Evolutionary conservation across 2,888 invertebrate species (phyloP).

Genomic region (Drosophila mimetica): DNA sequence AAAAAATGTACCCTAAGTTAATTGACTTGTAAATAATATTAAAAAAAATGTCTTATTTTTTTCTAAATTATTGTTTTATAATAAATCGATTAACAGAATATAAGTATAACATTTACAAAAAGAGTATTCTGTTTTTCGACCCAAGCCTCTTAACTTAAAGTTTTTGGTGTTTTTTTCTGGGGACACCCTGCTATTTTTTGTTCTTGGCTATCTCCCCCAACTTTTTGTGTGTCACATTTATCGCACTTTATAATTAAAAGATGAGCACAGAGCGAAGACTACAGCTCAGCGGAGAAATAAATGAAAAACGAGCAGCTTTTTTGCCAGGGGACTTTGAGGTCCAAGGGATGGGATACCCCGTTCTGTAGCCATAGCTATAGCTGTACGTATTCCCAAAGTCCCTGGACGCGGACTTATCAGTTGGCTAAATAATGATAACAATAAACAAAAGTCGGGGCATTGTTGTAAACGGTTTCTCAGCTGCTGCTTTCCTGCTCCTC

Average conservation of each 20-base stretch:
- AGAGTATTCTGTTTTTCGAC: constrained; percentile 7
- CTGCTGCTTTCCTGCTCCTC: constrained; percentile 4
- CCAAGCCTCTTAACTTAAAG: background rate
- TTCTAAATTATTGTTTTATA: too few species aligned
- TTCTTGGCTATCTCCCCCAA: constrained; percentile 24
- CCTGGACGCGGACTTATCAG: constrained; percentile 59
- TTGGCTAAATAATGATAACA: constrained; percentile 80
- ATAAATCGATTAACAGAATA: too few species aligned
- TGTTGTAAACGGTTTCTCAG: constrained; percentile 61
- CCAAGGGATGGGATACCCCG: constrained; percentile 9
- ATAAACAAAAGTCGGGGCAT: constrained; percentile 71
- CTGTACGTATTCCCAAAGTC: background rate
- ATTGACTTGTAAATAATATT: too few species aligned
- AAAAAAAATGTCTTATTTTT: too few species aligned
- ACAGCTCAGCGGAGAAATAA: too few species aligned
- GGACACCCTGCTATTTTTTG: constrained; percentile 1
- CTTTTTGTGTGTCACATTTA: constrained; percentile 70
- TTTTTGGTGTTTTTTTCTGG: constrained; percentile 19
- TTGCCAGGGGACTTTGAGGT: background rate
- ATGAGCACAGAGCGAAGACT: constrained; percentile 27
- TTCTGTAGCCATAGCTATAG: constrained; percentile 13
- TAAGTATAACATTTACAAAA: too few species aligned
- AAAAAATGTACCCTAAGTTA: too few species aligned
- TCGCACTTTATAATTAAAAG: constrained; percentile 78
- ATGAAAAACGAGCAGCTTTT: constrained; percentile 9